Percentiles rank a stretch among this genome's conserved stretches.
Evolutionary conservation across 1,140 invertebrate genomes (phyloP).

Genomic region (Megalonaias nervosa): DNA sequence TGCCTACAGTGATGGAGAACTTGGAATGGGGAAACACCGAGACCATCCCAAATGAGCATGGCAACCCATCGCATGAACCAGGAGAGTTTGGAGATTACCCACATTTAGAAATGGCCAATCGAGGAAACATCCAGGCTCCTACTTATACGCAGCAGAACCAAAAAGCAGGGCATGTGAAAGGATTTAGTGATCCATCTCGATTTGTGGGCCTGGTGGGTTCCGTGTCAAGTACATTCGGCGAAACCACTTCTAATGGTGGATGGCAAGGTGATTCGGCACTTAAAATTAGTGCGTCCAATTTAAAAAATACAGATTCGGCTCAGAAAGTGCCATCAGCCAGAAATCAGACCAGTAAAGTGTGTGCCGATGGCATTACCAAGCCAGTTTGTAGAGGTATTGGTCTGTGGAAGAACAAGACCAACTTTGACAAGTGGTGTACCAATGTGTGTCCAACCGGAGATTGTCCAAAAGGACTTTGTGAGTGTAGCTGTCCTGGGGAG

Average conservation of each 20-base stretch:
- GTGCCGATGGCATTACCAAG: slow-evolving; percentile 40
- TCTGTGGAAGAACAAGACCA: slow-evolving; percentile 16
- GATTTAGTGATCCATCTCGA: slow-evolving; percentile 23
- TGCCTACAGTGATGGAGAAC: not conserved
- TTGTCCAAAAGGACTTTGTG: slow-evolving; percentile 41
- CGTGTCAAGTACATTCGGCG: slow-evolving; percentile 4
- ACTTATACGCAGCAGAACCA: not conserved
- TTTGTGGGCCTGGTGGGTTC: slow-evolving; percentile 8
- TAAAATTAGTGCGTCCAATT: not conserved
- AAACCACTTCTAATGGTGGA: slow-evolving; percentile 18
- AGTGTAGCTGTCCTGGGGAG: slow-evolving; percentile 34
- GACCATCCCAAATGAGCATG: not conserved
- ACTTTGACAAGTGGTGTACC: slow-evolving; percentile 42
- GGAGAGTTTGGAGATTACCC: slow-evolving; percentile 27
- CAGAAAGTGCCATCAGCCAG: slow-evolving; percentile 9
- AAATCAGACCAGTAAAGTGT: slow-evolving; percentile 21
- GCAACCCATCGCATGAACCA: slow-evolving; percentile 19
- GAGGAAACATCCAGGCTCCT: not conserved
- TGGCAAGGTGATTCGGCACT: slow-evolving; percentile 10
- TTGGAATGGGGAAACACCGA: not conserved
- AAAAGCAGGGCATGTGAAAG: slow-evolving; percentile 12
- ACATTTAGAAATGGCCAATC: slow-evolving; percentile 4
- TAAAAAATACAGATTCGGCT: slow-evolving; percentile 6
- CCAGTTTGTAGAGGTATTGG: slow-evolving; percentile 35
- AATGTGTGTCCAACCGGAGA: slow-evolving; percentile 37